Base-by-base conservation (phyloP, 2,113 vertebrate genomes). In the Sceloporus tristichus region DNA sequence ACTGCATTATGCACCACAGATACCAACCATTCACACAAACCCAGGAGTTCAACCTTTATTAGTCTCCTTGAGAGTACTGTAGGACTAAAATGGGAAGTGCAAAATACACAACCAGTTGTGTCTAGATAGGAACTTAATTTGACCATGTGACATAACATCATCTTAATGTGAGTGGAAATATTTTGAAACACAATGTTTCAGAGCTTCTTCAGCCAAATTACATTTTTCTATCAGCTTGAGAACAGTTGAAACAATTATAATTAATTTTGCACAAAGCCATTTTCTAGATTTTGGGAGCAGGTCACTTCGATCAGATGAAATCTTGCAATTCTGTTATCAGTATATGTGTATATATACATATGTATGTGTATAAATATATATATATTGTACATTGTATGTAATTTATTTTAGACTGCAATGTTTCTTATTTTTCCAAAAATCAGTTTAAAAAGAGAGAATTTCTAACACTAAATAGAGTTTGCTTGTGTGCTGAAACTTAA, bases 181-280 rank as follows among this genome's bases (percentile, higher is more conserved):
- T 87, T 91, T 94, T 66, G 75, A 93, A 94, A 86, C 34, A 82
- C 89, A 65, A 89, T 94, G 95, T 96, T 94, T 95, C 95, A 95
- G 96, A 90, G 90, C 84, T 94, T 96, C 94, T 94, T 94, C 93
- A 95, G 94, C 92, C 90, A 96, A 92, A 95, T 56, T 96, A 91
- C 97, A 96, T 97, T 97, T 97, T 97, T 97, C 94, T 97, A 88
- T 75, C 96, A 95, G 96, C 97, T 96, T 93, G 94, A 94, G 90
- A 95, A 93, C 62, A 70, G 94, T 94, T 71, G 82, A 89, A 89
- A 90, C 92, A 90, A 88, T 94, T 92, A 95, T 96, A 95, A 91
- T 95, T 94, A 96, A 96, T 87, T 92, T 93, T 91, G 94, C 92
- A 92, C 91, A 94, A 90, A 91, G 90, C 92, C 74, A 8, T 3